Percentiles rank a stretch among this genome's conserved stretches.
Conservation (phyloP, 2,797 vertebrate genomes). For the Anguilla obscura region DNA sequence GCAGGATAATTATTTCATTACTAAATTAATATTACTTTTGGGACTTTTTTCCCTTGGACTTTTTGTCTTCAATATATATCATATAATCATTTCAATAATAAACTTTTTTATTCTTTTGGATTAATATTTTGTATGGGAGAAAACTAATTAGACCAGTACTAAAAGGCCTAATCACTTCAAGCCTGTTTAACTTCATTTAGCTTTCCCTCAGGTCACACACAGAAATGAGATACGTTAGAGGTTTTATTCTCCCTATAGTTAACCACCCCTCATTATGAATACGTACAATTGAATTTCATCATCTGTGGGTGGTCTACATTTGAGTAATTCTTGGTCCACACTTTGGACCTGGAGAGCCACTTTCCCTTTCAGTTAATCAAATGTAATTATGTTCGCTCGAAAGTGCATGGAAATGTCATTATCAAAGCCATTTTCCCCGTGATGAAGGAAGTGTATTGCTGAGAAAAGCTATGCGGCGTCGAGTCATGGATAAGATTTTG, state of each 20-base stretch:
- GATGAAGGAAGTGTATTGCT: constrained; percentile 4
- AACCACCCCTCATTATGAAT: constrained; percentile 49
- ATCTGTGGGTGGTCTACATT: constrained; percentile 65
- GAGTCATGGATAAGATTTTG: constrained; percentile 1
- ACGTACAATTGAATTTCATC: constrained; percentile 58
- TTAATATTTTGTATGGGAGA: constrained; percentile 44
- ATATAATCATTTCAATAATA: constrained; percentile 49
- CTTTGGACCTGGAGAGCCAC: constrained; percentile 67
- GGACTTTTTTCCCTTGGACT: constrained; percentile 42
- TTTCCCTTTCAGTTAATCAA: constrained; percentile 69
- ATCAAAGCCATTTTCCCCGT: constrained; percentile 62
- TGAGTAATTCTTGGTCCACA: constrained; percentile 62
- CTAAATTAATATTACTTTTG: constrained; percentile 53
- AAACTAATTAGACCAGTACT: constrained; percentile 55
- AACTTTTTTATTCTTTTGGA: constrained; percentile 41
- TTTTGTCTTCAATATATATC: constrained; percentile 43
- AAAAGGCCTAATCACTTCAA: constrained; percentile 61
- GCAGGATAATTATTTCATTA: constrained; percentile 58
- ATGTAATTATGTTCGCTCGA: constrained; percentile 69
- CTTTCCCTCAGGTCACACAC: constrained; percentile 52
- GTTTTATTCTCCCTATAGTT: constrained; percentile 22
- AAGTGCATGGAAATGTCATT: constrained; percentile 63
- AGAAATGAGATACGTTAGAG: constrained; percentile 57
- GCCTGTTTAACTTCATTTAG: constrained; percentile 59
- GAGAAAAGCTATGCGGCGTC: background rate